These are phyloP conservation scores for Pseudococcus longispinus DNA, from an alignment of 2,888 invertebrate genomes.

Conservation along the genomic window DNA sequence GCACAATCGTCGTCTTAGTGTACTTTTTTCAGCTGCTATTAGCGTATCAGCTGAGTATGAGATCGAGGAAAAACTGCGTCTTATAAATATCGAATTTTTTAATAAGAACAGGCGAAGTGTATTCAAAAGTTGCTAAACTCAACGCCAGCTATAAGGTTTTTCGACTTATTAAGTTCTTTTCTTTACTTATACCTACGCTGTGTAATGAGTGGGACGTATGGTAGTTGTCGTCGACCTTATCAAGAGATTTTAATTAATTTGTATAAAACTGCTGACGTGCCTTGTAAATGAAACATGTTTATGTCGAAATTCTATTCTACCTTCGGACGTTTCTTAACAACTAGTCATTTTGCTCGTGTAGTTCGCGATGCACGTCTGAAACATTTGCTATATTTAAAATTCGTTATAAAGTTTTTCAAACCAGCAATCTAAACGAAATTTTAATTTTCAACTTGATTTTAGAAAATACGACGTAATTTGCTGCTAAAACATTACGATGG, in stretches of 20 bases:
- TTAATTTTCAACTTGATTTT: not conserved
- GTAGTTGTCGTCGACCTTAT: slow-evolving; percentile 21
- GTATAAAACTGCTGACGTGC: slow-evolving; percentile 35
- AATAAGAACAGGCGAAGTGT: not conserved
- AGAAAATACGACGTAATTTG: not conserved
- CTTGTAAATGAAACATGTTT: slow-evolving; percentile 42
- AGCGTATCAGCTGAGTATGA: not conserved
- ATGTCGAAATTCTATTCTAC: slow-evolving; percentile 36
- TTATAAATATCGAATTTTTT: not conserved
- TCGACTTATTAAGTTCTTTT: slow-evolving; percentile 35
- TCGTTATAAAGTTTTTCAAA: slow-evolving; percentile 2
- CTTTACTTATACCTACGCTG: not conserved
- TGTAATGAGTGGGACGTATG: not conserved
- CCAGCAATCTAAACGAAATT: not conserved
- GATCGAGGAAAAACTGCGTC: not conserved
- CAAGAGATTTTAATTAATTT: slow-evolving; percentile 43
- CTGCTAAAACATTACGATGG: not conserved
- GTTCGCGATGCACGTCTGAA: slow-evolving; percentile 3
- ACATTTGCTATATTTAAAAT: slow-evolving; percentile 28
- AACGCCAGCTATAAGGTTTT: not conserved
- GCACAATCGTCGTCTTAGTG: not conserved
- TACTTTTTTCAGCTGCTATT: not conserved
- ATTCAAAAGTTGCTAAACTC: slow-evolving; percentile 10
- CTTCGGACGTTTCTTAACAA: slow-evolving; percentile 39
- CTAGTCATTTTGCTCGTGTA: not conserved